Percentiles rank a stretch among this genome's conserved stretches.
These are phyloP conservation scores for Acrobasis suavella DNA, from an alignment of 2,888 invertebrate genomes.

Conservation along the genomic window DNA sequence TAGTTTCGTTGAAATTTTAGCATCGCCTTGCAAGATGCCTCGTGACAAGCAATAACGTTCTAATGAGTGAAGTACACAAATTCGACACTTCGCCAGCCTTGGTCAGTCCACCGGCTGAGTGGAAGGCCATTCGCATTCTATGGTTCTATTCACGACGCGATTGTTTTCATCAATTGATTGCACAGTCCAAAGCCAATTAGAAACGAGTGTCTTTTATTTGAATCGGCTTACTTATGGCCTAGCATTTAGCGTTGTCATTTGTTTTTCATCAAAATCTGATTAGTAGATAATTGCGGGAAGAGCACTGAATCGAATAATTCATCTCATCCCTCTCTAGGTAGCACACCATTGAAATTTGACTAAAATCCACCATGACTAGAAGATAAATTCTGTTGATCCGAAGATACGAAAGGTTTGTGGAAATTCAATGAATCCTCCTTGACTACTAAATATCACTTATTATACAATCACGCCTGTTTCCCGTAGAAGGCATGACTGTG, in stretches of 20 bases:
- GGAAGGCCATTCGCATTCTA: slow-evolving; percentile 53
- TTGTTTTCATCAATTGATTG: slow-evolving; percentile 45
- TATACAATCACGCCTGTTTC: too few species aligned
- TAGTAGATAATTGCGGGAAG: not conserved
- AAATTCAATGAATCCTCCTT: too few species aligned
- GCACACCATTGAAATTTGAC: too few species aligned
- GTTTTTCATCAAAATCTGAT: not conserved
- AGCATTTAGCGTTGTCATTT: not conserved
- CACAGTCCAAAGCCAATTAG: slow-evolving; percentile 28
- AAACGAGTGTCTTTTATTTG: slow-evolving; percentile 16
- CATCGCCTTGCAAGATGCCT: slow-evolving; percentile 22
- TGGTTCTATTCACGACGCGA: slow-evolving; percentile 52
- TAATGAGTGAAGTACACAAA: slow-evolving; percentile 37
- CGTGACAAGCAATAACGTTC: slow-evolving; percentile 30
- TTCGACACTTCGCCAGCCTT: slow-evolving; percentile 41
- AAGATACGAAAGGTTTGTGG: too few species aligned
- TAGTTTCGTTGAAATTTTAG: not conserved
- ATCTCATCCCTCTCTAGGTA: too few species aligned
- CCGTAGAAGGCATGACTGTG: too few species aligned
- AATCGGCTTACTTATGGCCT: not conserved
- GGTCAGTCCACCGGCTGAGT: slow-evolving; percentile 43
- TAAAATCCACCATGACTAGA: too few species aligned
- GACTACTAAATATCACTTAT: too few species aligned
- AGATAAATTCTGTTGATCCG: too few species aligned
- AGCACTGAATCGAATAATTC: not conserved